Evolutionary conservation across 1,140 invertebrate species (phyloP).

Genomic region (Lineus longissimus): DNA sequence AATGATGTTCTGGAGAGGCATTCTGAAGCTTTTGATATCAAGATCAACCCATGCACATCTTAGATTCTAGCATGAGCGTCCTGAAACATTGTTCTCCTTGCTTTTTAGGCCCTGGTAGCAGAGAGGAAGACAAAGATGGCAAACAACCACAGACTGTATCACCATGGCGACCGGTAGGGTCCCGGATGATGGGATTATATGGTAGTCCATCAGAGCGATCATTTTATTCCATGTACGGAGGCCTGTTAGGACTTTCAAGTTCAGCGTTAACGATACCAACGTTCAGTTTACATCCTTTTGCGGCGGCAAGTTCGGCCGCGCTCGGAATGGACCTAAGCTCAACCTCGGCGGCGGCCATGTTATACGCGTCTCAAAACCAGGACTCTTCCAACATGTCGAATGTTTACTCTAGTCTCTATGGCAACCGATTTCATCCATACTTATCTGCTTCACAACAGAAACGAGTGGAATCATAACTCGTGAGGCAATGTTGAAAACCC

Average conservation of each 20-base stretch:
- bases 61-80: too few species aligned
- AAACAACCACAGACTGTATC: constrained; percentile 25
- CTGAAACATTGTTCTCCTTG: too few species aligned
- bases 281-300: constrained; percentile 30
- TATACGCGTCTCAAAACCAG: neutral
- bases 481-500: too few species aligned
- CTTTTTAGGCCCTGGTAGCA: constrained; percentile 2
- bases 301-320: neutral
- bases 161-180: constrained; percentile 34
- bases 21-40: too few species aligned
- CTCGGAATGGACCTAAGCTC: neutral
- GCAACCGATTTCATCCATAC: constrained; percentile 3
- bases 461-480: neutral
- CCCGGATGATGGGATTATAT: constrained; percentile 25
- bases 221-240: constrained; percentile 36
- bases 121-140: constrained; percentile 3
- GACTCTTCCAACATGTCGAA: neutral
- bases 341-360: neutral
- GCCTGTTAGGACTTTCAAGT: constrained; percentile 34
- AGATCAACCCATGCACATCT: too few species aligned
- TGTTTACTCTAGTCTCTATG: constrained; percentile 3
- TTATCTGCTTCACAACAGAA: neutral
- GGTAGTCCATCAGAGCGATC: constrained; percentile 25
- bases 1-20: too few species aligned
- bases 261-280: constrained; percentile 31